These are phyloP conservation scores for Metopia argyrocephala DNA, from an alignment of 2,888 invertebrate genomes.

Conservation along the genomic window DNA sequence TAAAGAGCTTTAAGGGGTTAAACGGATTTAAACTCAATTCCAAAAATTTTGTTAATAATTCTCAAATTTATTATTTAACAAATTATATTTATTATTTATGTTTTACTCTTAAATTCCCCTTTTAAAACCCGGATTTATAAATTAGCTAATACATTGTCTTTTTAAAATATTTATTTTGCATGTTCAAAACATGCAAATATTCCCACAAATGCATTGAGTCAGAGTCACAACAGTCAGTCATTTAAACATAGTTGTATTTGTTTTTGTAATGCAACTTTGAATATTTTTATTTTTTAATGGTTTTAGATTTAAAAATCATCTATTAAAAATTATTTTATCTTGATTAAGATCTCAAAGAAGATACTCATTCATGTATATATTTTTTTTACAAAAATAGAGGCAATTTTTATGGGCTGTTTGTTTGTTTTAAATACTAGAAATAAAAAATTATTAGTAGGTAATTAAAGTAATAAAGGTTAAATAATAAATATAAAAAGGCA, in stretches of 20 bases:
- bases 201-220: neutral
- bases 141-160: neutral
- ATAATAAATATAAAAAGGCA: neutral
- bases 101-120: neutral
- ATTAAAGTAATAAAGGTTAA: constrained; percentile 14
- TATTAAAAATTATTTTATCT: neutral
- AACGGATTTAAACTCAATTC: no score
- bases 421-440: neutral
- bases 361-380: neutral
- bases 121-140: neutral
- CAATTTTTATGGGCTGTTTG: neutral
- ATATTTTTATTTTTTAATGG: no score
- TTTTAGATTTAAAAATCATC: neutral
- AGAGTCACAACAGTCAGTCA: no score
- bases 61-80: no score
- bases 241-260: no score
- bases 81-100: no score
- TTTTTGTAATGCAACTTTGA: no score
- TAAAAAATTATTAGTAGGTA: constrained; percentile 5
- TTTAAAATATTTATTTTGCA: neutral
- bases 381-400: neutral
- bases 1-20: no score
- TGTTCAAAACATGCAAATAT: neutral
- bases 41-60: no score
- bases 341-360: neutral